Conservation (phyloP, 2,888 invertebrate species). For the Oligia latruncula region DNA sequence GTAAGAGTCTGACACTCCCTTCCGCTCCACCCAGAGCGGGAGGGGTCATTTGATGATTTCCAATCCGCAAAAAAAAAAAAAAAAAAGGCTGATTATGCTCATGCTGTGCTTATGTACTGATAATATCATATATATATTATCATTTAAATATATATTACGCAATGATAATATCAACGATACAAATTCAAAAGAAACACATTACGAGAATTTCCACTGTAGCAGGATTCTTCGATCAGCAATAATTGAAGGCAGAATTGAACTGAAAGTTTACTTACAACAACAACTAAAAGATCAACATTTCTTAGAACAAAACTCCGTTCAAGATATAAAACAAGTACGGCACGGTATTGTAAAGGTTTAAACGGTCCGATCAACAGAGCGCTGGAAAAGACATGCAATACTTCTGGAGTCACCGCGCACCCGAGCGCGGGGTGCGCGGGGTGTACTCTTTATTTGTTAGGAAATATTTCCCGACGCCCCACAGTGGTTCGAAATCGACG, state of each 20-base stretch:
- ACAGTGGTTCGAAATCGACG: too few relatives aligned
- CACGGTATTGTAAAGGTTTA: constrained; percentile 5
- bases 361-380: constrained; percentile 39
- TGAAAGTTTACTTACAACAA: background rate
- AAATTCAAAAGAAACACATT: background rate
- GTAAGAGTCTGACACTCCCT: too few relatives aligned
- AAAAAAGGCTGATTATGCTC: too few relatives aligned
- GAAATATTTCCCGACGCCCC: too few relatives aligned
- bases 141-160: too few relatives aligned
- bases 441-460: too few relatives aligned
- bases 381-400: constrained; percentile 43
- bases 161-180: background rate
- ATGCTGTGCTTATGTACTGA: too few relatives aligned
- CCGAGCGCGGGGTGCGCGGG: constrained; percentile 7
- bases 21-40: too few relatives aligned
- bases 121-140: too few relatives aligned
- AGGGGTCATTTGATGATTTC: too few relatives aligned
- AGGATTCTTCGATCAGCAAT: background rate
- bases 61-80: too few relatives aligned
- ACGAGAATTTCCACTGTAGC: too few relatives aligned
- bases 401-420: constrained; percentile 27
- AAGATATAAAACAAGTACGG: background rate
- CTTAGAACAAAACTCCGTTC: background rate
- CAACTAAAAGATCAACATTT: constrained; percentile 6
- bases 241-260: background rate